Evolutionary conservation across 2,113 vertebrate genomes (phyloP).

Genomic region (Sceloporus undulatus): DNA sequence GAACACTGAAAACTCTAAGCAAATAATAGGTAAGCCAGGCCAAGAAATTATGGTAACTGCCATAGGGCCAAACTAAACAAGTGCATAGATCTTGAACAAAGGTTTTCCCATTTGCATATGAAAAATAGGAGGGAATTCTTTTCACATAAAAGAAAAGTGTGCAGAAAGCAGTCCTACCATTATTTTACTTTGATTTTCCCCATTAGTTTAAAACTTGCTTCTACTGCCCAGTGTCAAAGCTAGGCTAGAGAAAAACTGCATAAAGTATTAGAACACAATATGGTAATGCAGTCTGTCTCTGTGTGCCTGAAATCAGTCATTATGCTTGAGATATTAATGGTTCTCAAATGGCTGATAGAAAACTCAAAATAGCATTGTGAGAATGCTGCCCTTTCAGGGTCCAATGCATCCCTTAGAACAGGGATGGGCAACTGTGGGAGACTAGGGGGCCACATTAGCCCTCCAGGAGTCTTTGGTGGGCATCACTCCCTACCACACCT

Average conservation of each 20-base stretch:
- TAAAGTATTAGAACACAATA: not conserved
- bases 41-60: not conserved
- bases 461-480: too few species aligned
- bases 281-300: too few species aligned
- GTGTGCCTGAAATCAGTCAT: too few species aligned
- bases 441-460: too few species aligned
- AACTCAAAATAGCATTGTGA: not conserved
- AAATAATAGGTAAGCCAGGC: conserved; percentile 3
- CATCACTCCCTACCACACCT: too few species aligned
- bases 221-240: not conserved
- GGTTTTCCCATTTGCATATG: not conserved
- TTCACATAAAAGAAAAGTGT: not conserved
- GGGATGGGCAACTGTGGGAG: too few species aligned
- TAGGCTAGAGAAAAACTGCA: not conserved
- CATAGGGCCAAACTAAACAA: not conserved
- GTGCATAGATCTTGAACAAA: not conserved
- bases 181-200: not conserved
- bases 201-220: not conserved
- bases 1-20: conserved; percentile 46
- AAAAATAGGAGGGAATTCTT: not conserved
- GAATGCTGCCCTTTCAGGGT: too few species aligned
- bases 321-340: not conserved
- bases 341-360: not conserved
- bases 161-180: not conserved
- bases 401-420: too few species aligned